Base-by-base conservation (phyloP, 2,888 invertebrate genomes). In the Smittia sp. region DNA sequence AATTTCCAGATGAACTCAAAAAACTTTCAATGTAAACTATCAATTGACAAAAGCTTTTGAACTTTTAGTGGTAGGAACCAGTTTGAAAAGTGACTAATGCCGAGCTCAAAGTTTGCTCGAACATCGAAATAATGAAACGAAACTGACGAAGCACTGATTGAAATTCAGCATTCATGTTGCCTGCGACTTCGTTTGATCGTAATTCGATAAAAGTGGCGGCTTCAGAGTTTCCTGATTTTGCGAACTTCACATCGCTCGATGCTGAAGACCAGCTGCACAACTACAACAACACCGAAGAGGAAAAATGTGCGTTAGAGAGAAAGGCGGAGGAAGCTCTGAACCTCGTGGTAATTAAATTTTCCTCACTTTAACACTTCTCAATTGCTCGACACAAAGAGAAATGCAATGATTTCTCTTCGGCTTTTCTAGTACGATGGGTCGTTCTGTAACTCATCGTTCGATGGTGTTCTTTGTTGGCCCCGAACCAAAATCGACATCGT, bases 401-500 rank as follows among this genome's bases (percentile, higher is more conserved):
- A 11, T 15, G 18, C 18, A 46, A 11, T 46, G n/a, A 15, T 46
- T 18, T 46, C n/a, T 18, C 18, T 3, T 46, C 52, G n/a, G 4
- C 18, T 46, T 62, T 69, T 9, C n/a, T 22, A 72, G 52, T 54
- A 70, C 11, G 38, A 63, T n/a, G 52, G 24, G 3, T 79, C 78
- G 46, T 81, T 79, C 78, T 93, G 93, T 79, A 86, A 87, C 67
- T 85, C 87, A 32, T 86, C 86, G 75, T 92, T 89, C 84, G 94
- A 94, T 79, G 87, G 87, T 1, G 82, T 93, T 65, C 83, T 92
- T 22, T 95, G 95, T 80, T 95, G 95, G 95, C 93, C 92, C 7
- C 86, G 88, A 0, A 92, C 94, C 9, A 85, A 86, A 0, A 86
- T 88, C 75, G 89, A 89, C 74, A 86, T 87, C 0, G 82, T 86